These are phyloP conservation scores for Meda fulgida DNA, from an alignment of 2,797 vertebrate species.

Conservation along the genomic window DNA sequence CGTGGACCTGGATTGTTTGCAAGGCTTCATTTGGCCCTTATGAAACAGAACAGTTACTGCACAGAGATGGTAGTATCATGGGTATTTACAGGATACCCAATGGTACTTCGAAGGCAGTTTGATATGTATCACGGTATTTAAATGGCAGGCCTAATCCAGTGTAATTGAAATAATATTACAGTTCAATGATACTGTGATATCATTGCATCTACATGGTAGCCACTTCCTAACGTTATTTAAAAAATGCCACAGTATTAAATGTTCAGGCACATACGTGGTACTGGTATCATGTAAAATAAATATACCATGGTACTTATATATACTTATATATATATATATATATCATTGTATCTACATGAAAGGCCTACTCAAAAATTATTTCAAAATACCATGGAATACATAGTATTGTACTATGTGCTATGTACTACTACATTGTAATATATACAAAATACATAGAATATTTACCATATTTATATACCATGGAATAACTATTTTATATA, in stretches of 20 bases:
- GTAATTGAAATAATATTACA: background rate
- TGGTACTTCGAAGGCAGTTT: background rate
- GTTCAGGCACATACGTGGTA: no score
- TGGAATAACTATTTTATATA: background rate
- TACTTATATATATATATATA: no score
- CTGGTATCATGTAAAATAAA: background rate
- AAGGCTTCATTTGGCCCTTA: background rate
- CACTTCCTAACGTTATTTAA: no score
- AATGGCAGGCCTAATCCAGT: background rate
- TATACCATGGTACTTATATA: background rate
- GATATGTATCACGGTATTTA: background rate
- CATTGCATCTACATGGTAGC: background rate
- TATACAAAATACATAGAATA: background rate
- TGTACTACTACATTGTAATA: no score
- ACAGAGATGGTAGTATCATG: background rate
- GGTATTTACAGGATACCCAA: background rate
- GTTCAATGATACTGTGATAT: background rate
- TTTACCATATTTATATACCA: no score
- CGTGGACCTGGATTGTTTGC: constrained; percentile 17
- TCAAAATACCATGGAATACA: background rate
- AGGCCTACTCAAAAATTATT: background rate
- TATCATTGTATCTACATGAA: background rate
- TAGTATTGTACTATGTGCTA: no score
- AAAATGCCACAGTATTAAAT: background rate
- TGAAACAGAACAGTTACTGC: background rate